Evolutionary conservation across 2,113 vertebrate genomes (phyloP).

Genomic region (Thalassoma bifasciatum): DNA sequence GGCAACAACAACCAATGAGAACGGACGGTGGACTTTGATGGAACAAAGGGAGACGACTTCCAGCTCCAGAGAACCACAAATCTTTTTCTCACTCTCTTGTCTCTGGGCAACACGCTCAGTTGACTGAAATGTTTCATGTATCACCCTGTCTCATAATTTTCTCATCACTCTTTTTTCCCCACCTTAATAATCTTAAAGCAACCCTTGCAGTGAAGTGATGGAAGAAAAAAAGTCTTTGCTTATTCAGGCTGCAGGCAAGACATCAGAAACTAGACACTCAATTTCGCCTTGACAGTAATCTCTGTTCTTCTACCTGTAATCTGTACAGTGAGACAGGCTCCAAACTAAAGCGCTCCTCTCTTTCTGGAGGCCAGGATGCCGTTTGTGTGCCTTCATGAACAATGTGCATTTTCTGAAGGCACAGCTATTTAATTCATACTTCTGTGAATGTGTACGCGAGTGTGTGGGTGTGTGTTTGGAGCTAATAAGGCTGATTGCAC

Average conservation of each 20-base stretch:
- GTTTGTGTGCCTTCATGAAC: constrained; percentile 42
- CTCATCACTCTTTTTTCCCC: constrained; percentile 19
- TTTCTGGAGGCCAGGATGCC: constrained; percentile 49
- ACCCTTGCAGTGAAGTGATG: constrained; percentile 12
- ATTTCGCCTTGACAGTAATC: constrained; percentile 51
- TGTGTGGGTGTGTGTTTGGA: constrained; percentile 23
- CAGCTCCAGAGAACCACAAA: background rate
- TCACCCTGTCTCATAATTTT: constrained; percentile 41
- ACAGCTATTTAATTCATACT: background rate
- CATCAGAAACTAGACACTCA: constrained; percentile 49
- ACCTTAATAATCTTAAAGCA: constrained; percentile 40
- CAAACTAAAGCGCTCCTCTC: constrained; percentile 20
- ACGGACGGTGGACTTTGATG: background rate
- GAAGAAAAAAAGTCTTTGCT: background rate
- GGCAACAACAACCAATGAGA: background rate
- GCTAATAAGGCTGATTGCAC: constrained; percentile 59
- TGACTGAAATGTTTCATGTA: constrained; percentile 20
- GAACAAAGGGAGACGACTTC: constrained; percentile 9
- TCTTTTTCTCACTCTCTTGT: constrained; percentile 20
- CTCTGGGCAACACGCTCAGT: constrained; percentile 32
- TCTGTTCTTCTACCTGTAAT: constrained; percentile 54
- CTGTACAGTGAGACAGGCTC: constrained; percentile 45
- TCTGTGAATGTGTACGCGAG: background rate
- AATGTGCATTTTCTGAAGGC: background rate
- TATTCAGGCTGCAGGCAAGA: constrained; percentile 36